Base-by-base conservation (phyloP, 2,888 invertebrate genomes). In the Idaea straminata region DNA sequence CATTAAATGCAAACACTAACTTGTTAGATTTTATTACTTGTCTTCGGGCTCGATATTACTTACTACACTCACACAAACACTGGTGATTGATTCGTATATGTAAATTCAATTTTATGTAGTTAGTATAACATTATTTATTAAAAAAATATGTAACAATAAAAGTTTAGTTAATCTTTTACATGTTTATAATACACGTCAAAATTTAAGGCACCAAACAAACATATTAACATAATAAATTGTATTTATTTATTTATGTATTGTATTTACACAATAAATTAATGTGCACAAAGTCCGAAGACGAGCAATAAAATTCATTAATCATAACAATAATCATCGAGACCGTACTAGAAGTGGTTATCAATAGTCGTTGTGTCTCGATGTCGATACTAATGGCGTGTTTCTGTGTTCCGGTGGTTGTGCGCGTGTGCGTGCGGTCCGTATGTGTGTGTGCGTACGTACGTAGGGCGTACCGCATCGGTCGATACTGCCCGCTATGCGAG, bases 391-490 rank as follows among this genome's bases (percentile, higher is more conserved):
- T 92, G 84, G 89, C 90, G 92, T 92, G 90, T 92, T 91, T 92
- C 88, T 92, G 86, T 90, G 92, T 92, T 92, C 91, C 91, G 91
- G 91, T 87, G 88, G 83, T 90, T 88, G 85, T 84, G 87, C 87
- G 88, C 84, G 85, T 84, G 87, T 87, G 88, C 84, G 87, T 86
- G 81, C 86, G 88, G 84, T 85, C 82, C 85, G 89, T 89, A 85
- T 84, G 84, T 85, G 88, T 90, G 91, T 89, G 89, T 89, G 87
- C 84, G 89, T 85, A 83, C 85, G 77, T 36, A 36, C 73, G 81
- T 91, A 95, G 95, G 93, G 94, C 95, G 85, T 95, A 95, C 93
- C 94, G 95, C 91, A 95, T 95, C 92, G 95, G 95, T 88, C 95
- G 95, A 88, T 95, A 94, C 94, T 95, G 95, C 91, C 95, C 95